Evolutionary conservation across 2,113 vertebrate genomes (phyloP).

Genomic region (Mellivora capensis): DNA sequence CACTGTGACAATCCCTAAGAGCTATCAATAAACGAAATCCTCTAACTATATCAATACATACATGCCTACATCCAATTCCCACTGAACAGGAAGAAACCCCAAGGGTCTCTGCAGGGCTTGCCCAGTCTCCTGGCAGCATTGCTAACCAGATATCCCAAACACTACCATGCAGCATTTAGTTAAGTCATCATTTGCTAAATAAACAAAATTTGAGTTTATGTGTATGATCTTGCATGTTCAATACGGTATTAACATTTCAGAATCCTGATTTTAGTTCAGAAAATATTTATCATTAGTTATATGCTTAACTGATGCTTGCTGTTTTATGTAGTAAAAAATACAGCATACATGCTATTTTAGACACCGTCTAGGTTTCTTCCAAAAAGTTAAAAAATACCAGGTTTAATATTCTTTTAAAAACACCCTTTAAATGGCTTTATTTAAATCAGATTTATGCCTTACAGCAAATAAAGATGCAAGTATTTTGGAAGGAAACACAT

Average conservation of each 20-base stretch:
- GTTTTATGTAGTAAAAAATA: neutral
- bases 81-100: neutral
- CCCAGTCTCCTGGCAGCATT: accelerated
- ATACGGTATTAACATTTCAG: neutral
- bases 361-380: neutral
- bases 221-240: neutral
- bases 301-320: neutral
- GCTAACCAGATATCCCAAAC: neutral
- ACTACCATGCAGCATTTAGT: neutral
- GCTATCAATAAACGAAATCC: neutral
- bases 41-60: neutral
- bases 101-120: neutral
- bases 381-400: neutral
- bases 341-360: neutral
- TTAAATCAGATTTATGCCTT: neutral
- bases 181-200: neutral
- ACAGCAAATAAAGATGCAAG: neutral
- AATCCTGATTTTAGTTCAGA: neutral
- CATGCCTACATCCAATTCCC: too few relatives aligned
- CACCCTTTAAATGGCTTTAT: neutral
- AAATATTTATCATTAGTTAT: neutral
- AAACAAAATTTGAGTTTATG: neutral
- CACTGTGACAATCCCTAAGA: neutral
- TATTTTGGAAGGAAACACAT: neutral
- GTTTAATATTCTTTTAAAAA: neutral